Conservation (phyloP, 2,797 vertebrate genomes). For the Acipenser transmontanus region DNA sequence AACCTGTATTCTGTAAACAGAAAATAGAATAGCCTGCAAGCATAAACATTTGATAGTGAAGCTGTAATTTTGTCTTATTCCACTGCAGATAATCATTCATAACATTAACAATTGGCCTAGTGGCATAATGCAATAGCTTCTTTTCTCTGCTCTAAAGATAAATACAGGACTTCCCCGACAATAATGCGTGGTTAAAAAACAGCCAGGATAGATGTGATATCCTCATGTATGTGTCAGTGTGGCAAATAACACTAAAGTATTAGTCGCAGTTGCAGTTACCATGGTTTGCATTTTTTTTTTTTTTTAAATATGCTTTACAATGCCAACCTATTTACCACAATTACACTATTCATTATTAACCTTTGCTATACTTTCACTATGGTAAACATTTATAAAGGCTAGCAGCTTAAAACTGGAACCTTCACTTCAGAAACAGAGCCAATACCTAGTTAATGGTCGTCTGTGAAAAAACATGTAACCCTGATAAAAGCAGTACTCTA, state of each 20-base stretch:
- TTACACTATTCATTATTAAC: too few species aligned
- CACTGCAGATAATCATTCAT: constrained; percentile 15
- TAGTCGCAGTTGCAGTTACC: too few species aligned
- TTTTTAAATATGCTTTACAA: constrained; percentile 24
- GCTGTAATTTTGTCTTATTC: constrained; percentile 4
- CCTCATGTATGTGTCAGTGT: too few species aligned
- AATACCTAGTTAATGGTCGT: neutral
- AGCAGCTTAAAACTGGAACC: neutral
- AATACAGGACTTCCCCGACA: too few species aligned
- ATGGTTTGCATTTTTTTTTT: constrained; percentile 15
- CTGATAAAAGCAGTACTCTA: too few species aligned
- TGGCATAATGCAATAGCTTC: constrained; percentile 41
- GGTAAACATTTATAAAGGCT: neutral
- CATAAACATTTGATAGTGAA: neutral
- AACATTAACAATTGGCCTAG: constrained; percentile 42
- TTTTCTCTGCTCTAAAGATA: neutral
- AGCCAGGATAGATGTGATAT: too few species aligned
- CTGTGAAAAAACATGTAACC: neutral
- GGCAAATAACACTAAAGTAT: too few species aligned
- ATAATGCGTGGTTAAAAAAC: too few species aligned
- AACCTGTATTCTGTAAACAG: too few species aligned
- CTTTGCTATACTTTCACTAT: neutral
- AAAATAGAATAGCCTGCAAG: neutral
- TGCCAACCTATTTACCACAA: too few species aligned
- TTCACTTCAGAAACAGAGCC: neutral